Evolutionary conservation across 2,888 invertebrate species (phyloP).

Genomic region (Drosophila longiperda): DNA sequence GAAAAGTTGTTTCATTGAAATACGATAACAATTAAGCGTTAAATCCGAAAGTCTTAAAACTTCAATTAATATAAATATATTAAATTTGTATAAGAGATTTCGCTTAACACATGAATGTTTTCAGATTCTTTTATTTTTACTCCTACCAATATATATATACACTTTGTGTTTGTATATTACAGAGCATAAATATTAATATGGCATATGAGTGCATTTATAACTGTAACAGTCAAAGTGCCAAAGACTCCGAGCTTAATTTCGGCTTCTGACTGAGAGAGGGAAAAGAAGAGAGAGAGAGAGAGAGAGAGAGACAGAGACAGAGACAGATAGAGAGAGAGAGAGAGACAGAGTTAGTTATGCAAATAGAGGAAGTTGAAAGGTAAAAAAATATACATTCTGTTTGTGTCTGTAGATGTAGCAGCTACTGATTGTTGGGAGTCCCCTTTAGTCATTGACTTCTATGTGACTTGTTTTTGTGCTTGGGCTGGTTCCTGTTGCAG

Average conservation of each 20-base stretch:
- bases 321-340: not conserved
- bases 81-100: not conserved
- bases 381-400: slow-evolving; percentile 57
- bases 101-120: not conserved
- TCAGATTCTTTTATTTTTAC: not conserved
- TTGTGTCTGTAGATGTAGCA: slow-evolving; percentile 57
- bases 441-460: slow-evolving; percentile 53
- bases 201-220: slow-evolving; percentile 34
- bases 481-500: slow-evolving; percentile 29
- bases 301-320: not conserved
- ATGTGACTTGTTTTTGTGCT: slow-evolving; percentile 38
- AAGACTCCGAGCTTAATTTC: slow-evolving; percentile 55
- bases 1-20: not conserved
- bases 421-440: slow-evolving; percentile 49
- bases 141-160: not conserved
- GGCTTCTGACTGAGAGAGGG: slow-evolving; percentile 20
- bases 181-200: slow-evolving; percentile 46
- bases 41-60: not conserved
- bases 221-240: slow-evolving; percentile 51
- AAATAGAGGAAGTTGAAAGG: slow-evolving; percentile 65
- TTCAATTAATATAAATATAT: not conserved
- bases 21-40: too few relatives aligned
- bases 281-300: not conserved
- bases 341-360: slow-evolving; percentile 39
- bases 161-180: not conserved